phyloP scores from a whole-genome alignment of 2,888 invertebrate genomes.

The Ectobius pallidus region DNA sequence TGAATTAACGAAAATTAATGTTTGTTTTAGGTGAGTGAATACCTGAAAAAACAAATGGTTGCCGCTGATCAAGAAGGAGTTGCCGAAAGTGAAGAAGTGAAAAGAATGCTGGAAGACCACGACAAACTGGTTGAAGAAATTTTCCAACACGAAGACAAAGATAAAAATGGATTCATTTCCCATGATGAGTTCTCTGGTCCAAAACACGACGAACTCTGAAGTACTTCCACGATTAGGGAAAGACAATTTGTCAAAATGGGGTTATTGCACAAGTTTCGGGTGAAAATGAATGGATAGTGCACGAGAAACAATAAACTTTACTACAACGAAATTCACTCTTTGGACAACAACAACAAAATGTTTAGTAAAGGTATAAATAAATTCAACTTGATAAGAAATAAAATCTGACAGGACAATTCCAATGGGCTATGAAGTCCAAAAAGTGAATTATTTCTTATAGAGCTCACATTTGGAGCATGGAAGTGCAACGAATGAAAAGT shows the following conservation, averaged over 20 bases:
- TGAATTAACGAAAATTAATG: no score
- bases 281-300: not conserved
- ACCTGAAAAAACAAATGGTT: constrained; percentile 90
- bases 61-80: constrained; percentile 72
- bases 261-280: not conserved
- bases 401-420: not conserved
- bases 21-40: constrained; percentile 79
- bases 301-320: not conserved
- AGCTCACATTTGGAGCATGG: not conserved
- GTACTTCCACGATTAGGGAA: not conserved
- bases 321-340: not conserved
- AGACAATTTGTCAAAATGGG: not conserved
- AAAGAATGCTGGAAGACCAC: constrained; percentile 84
- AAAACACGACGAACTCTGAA: constrained; percentile 92
- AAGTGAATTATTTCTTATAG: not conserved
- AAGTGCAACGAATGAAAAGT: not conserved
- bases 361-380: no score
- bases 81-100: constrained; percentile 75
- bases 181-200: constrained; percentile 96
- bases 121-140: constrained; percentile 95
- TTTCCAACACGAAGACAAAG: constrained; percentile 96
- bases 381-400: no score
- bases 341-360: not conserved
- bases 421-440: not conserved
- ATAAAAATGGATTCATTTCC: constrained; percentile 95